phyloP scores from a whole-genome alignment of 2,797 vertebrate genomes.

The Enteromius trimaculatus region DNA sequence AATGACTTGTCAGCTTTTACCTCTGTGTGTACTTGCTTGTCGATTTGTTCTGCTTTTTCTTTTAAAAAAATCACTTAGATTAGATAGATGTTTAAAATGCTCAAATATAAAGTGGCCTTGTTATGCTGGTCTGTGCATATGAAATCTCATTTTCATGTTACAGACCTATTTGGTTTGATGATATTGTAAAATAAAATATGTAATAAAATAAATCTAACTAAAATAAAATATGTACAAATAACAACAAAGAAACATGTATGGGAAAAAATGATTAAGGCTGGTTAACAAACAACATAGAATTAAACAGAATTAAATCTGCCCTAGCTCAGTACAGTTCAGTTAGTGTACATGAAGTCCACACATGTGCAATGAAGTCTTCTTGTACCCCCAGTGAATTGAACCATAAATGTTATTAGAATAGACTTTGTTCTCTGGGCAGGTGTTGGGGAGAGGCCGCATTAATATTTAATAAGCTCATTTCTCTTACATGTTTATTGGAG shows the following conservation, averaged over 20 bases:
- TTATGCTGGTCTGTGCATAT: background rate
- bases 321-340: background rate
- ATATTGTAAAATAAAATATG: background rate
- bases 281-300: background rate
- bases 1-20: background rate
- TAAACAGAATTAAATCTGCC: background rate
- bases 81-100: background rate
- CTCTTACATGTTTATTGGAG: background rate
- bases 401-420: constrained; percentile 32
- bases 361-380: background rate
- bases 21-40: background rate
- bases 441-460: constrained; percentile 28
- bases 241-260: background rate
- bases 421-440: constrained; percentile 36
- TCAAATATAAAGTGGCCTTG: background rate
- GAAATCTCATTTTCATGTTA: background rate
- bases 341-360: background rate
- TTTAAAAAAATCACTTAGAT: background rate
- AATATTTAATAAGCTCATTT: constrained; percentile 33
- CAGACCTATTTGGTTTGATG: background rate
- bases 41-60: background rate
- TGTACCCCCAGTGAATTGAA: background rate
- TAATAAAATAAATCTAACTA: background rate
- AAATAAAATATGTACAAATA: constrained; percentile 11
- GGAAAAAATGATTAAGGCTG: background rate